Evolutionary conservation across 2,888 invertebrate genomes (phyloP).

Genomic region (Scaptomyza caliginosa): DNA sequence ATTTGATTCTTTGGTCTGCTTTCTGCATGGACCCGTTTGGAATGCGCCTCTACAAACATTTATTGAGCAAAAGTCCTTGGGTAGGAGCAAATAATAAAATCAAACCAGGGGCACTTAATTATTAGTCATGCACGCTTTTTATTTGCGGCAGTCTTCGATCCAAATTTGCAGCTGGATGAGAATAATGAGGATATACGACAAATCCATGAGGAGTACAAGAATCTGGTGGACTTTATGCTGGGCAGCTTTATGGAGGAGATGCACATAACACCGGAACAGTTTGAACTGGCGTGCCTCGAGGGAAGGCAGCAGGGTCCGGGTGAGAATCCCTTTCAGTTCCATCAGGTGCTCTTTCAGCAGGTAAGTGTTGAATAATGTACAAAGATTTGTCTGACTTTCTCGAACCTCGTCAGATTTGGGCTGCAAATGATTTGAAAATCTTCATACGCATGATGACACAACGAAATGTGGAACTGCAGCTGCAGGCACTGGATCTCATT

Average conservation of each 20-base stretch:
- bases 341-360: conserved; percentile 87
- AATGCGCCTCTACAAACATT: conserved; percentile 95
- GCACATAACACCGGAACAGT: conserved; percentile 93
- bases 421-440: conserved; percentile 95
- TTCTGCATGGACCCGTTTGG: conserved; percentile 96
- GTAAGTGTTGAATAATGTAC: conserved; percentile 38
- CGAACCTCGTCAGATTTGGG: conserved; percentile 89
- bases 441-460: conserved; percentile 97
- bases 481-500: conserved; percentile 93
- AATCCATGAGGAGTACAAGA: conserved; percentile 94
- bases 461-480: conserved; percentile 94
- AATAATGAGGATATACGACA: conserved; percentile 89
- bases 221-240: conserved; percentile 94
- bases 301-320: conserved; percentile 80
- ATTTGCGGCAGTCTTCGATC: conserved; percentile 91
- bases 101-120: background rate
- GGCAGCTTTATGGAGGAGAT: conserved; percentile 97
- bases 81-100: conserved; percentile 84
- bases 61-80: conserved; percentile 95
- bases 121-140: background rate
- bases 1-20: conserved; percentile 95
- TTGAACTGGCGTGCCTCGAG: conserved; percentile 90
- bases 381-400: background rate
- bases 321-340: conserved; percentile 86
- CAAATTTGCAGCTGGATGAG: conserved; percentile 88